These are phyloP conservation scores for Rhagonycha fulva DNA, from an alignment of 2,888 invertebrate species.

Conservation along the genomic window DNA sequence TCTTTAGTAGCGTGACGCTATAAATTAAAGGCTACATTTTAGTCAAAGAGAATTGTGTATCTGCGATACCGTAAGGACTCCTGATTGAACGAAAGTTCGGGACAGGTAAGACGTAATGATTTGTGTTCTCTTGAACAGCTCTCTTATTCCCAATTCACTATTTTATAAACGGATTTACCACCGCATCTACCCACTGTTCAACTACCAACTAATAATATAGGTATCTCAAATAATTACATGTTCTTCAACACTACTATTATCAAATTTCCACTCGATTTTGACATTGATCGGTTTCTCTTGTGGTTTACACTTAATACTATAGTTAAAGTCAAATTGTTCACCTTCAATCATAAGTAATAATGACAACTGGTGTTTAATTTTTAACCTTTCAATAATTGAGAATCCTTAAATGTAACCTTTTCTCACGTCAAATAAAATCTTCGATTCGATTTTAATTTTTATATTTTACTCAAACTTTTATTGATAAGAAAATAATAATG, in stretches of 20 bases:
- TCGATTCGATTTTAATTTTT: not conserved
- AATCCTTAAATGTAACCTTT: not conserved
- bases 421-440: not conserved
- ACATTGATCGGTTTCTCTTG: not conserved
- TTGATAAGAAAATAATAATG: not conserved
- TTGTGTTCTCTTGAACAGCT: conserved; percentile 22
- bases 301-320: not conserved
- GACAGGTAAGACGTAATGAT: conserved; percentile 40
- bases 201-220: conserved; percentile 26
- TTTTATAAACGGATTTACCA: conserved; percentile 14
- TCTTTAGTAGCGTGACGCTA: conserved; percentile 51
- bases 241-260: conserved; percentile 9
- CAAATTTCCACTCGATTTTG: conserved; percentile 9
- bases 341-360: not conserved
- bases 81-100: conserved; percentile 39
- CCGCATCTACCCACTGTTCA: conserved; percentile 11
- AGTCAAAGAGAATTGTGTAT: conserved; percentile 40
- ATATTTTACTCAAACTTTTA: not conserved
- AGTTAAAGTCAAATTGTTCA: not conserved
- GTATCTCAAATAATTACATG: conserved; percentile 16
- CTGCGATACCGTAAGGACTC: conserved; percentile 25
- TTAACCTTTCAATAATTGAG: not conserved
- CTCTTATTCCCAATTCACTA: conserved; percentile 16
- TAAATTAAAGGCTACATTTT: conserved; percentile 46
- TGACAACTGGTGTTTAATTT: not conserved